Evolutionary conservation across 1,140 invertebrate genomes (phyloP).

Genomic region (Drosophila ananassae): DNA sequence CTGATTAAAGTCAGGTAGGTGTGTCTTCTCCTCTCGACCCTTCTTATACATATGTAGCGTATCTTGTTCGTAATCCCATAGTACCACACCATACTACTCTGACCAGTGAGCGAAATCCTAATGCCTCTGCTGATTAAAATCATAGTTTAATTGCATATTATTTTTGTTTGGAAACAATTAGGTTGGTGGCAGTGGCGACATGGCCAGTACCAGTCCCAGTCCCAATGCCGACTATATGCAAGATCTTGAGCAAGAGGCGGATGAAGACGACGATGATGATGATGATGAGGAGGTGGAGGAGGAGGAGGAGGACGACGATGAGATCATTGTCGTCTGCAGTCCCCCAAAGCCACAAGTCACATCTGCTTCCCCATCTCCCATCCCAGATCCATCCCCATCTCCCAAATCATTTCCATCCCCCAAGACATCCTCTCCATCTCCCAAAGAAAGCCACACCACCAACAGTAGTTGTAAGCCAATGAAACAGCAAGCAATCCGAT

Average conservation of each 20-base stretch:
- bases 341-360: slow-evolving; percentile 19
- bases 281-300: slow-evolving; percentile 10
- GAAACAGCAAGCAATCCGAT: slow-evolving; percentile 28
- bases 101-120: neutral
- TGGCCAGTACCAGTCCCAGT: slow-evolving; percentile 21
- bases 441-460: slow-evolving; percentile 1
- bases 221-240: slow-evolving; percentile 12
- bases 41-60: no score
- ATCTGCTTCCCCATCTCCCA: neutral
- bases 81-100: neutral
- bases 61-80: slow-evolving; percentile 7
- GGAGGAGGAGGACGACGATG: slow-evolving; percentile 49
- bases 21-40: neutral
- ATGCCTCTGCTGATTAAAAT: slow-evolving; percentile 17
- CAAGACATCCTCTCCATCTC: neutral
- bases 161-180: slow-evolving; percentile 48
- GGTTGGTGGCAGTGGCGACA: slow-evolving; percentile 45
- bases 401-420: neutral
- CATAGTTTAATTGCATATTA: no score
- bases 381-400: neutral
- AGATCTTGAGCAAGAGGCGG: slow-evolving; percentile 10
- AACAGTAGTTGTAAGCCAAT: slow-evolving; percentile 46
- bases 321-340: slow-evolving; percentile 71
- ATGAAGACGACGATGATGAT: slow-evolving; percentile 6
- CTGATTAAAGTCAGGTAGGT: slow-evolving; percentile 82